Base-by-base conservation (phyloP, 1,140 invertebrate genomes). In the Pectinophora gossypiella region DNA sequence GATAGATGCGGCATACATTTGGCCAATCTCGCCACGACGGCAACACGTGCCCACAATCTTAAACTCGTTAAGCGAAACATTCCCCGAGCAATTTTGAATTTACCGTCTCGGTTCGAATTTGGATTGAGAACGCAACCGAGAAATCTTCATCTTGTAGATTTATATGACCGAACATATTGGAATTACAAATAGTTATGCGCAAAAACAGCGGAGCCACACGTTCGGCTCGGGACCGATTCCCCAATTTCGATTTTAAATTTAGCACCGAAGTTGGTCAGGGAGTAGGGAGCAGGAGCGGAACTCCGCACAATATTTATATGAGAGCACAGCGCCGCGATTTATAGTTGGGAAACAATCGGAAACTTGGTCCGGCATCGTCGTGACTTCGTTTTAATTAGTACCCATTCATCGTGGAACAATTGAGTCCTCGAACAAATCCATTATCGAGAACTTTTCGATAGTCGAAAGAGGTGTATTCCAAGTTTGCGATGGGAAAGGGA, bases 301-400 rank as follows among this genome's bases (percentile, higher is more conserved):
- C 47, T 51, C 59, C 62, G 61, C 60, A 58, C 72, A 72, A 80
- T 83, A 83, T 81, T 79, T 82, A 79, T 81, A 81, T 80, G 76
- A 70, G 73, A 68, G 69, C 66, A 61, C 56, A 54, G 66, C 52
- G 54, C 68, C 55, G 66, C 75, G 77, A 85, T 83, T 85, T 81
- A 81, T 83, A 80, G 77, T 81, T 70, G 52, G 68, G 67, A 73
- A 79, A 85, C 78, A 85, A 85, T 85, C 68, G 73, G 56, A 59
- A 82, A 86, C 64, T 84, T 79, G 69, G 75, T 75, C 78, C 70
- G 60, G 69, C 71, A 62, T 61, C 72, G 74, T 68, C 70, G 68
- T 76, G 78, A 82, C 78, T 82, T 79, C 77, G 72, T 86, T 86
- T 83, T 86, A 86, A 86, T 86, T 86, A 86, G 78, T 76, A 66